A percentile compares a stretch with the other conserved stretches of the same genome.
Evolutionary conservation across 1,140 invertebrate species (phyloP).

Genomic region (Cryptotermes secundus): DNA sequence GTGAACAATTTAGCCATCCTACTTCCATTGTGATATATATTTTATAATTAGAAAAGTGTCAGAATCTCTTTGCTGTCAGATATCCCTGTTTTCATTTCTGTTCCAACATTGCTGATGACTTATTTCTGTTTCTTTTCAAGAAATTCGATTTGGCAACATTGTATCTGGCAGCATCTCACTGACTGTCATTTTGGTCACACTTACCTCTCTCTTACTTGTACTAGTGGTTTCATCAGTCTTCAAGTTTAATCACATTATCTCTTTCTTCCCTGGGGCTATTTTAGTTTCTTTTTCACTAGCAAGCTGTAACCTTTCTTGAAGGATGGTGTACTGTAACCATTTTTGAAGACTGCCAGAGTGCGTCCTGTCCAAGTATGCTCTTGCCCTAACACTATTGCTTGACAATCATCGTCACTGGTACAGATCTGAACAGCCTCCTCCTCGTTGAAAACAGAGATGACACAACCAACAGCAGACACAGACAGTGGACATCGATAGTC

Average conservation of each 20-base stretch:
- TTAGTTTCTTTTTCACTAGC: slow-evolving; percentile 27
- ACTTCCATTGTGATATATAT: not conserved
- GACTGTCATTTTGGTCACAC: not conserved
- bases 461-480: slow-evolving; percentile 45
- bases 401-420: slow-evolving; percentile 44
- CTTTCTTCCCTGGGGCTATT: not conserved
- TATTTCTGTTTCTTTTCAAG: not conserved
- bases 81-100: not conserved
- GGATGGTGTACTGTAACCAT: slow-evolving; percentile 38
- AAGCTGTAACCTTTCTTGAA: slow-evolving; percentile 33
- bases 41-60: not conserved
- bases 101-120: not conserved
- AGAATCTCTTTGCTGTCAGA: not conserved
- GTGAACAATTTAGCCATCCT: too few species aligned
- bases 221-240: not conserved
- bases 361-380: slow-evolving; percentile 48
- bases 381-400: slow-evolving; percentile 47
- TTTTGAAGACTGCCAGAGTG: slow-evolving; percentile 45
- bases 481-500: slow-evolving; percentile 49
- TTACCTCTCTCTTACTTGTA: not conserved
- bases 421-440: slow-evolving; percentile 48
- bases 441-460: slow-evolving; percentile 47
- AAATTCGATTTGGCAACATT: not conserved
- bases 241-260: not conserved
- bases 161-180: not conserved